Conservation (phyloP, 2,888 invertebrate genomes). For the Fragum sueziense region DNA sequence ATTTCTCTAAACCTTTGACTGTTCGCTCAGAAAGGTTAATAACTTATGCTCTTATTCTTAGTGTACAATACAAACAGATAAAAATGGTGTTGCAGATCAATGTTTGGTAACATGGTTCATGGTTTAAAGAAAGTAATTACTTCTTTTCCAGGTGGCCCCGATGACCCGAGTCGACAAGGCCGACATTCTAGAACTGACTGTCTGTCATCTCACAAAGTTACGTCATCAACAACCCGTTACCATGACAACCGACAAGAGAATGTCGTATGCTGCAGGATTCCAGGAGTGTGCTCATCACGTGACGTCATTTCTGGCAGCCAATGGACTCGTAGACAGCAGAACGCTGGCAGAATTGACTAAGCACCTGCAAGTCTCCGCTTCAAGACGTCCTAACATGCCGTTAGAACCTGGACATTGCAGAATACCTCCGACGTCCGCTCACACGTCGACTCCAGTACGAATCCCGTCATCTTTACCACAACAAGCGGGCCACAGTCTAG, state of each 20-base stretch:
- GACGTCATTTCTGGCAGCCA: background rate
- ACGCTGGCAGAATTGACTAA: background rate
- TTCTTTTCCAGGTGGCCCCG: conserved; percentile 9
- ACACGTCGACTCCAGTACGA: background rate
- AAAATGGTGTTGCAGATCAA: too few species aligned
- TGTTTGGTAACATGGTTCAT: background rate
- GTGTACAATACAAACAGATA: too few species aligned
- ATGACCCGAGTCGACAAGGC: conserved; percentile 18
- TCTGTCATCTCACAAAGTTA: conserved; percentile 1
- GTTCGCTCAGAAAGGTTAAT: too few species aligned
- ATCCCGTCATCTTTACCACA: background rate
- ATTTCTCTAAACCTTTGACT: too few species aligned
- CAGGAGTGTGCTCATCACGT: conserved; percentile 2
- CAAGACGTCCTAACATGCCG: background rate
- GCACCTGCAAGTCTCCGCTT: background rate
- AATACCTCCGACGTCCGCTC: background rate
- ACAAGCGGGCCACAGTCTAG: background rate
- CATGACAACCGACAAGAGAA: background rate
- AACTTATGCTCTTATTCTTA: too few species aligned
- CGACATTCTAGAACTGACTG: conserved; percentile 12
- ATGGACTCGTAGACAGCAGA: background rate
- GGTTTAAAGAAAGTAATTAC: background rate
- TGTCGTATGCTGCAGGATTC: conserved; percentile 5
- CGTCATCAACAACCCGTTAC: background rate
- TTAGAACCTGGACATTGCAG: too few species aligned